Conservation (phyloP, 2,113 vertebrate species). For the Lophius piscatorius region DNA sequence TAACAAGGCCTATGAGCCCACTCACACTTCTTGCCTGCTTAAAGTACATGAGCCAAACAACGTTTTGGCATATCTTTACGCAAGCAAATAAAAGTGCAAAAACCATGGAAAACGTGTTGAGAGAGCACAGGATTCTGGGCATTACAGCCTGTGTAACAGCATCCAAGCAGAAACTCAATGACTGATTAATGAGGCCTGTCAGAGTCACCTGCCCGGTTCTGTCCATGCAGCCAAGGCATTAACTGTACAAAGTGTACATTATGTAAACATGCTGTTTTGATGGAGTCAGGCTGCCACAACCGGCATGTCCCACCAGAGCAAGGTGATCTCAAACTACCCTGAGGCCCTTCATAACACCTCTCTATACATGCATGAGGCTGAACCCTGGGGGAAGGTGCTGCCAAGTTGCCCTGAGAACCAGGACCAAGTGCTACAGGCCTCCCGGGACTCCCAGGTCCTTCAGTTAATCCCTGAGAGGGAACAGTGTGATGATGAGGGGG, state of each 20-base stretch:
- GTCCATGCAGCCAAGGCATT: conserved; percentile 10
- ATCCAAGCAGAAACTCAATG: conserved; percentile 13
- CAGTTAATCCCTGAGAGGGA: conserved; percentile 47
- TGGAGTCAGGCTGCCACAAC: conserved; percentile 24
- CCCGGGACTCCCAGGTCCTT: conserved; percentile 48
- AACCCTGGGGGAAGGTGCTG: conserved; percentile 37
- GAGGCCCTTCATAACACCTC: conserved; percentile 58
- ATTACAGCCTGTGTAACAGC: not conserved
- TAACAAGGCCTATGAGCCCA: conserved; percentile 32
- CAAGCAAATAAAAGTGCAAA: conserved; percentile 5
- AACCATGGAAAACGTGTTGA: conserved; percentile 6
- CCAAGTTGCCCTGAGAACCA: conserved; percentile 66
- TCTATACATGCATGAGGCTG: conserved; percentile 19
- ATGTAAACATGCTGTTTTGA: conserved; percentile 72
- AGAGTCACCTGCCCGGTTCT: conserved; percentile 18
- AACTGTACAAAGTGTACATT: conserved; percentile 26
- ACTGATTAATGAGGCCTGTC: conserved; percentile 34
- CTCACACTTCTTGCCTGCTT: conserved; percentile 20
- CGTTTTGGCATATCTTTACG: not conserved
- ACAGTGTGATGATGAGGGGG: conserved; percentile 10
- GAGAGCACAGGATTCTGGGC: conserved; percentile 19
- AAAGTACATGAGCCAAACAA: not conserved
- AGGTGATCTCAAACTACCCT: conserved; percentile 53
- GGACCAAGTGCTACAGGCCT: conserved; percentile 31
- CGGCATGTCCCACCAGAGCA: conserved; percentile 57